Base-by-base conservation (phyloP, 2,797 vertebrate species). In the Sebastolobus alascanus region DNA sequence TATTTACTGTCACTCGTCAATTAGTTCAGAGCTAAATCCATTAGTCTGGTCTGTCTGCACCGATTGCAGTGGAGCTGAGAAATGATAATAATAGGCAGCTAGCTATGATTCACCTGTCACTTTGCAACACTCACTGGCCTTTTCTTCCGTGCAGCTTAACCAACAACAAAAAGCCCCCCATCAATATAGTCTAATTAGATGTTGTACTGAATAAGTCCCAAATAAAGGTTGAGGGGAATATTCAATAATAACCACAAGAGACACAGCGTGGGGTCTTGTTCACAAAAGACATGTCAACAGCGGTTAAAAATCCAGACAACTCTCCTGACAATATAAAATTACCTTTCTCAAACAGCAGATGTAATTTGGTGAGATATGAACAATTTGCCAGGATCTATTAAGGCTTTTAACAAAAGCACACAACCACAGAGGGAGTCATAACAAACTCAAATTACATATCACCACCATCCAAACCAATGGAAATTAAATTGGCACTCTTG, bases 71-170 rank as follows among this genome's bases (percentile, higher is more conserved):
- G 37, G 14, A 60, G 83, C 68, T 56, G 77, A 82, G 77, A 79
- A 73, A 80, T 76, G 87, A 82, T 52, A 74, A 64, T 60, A 25
- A 68, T 54, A 83, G 83, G 80, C 79, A 72, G 75, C 77, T 80
- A 8, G 82, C 82, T 76, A 74, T 85, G 87, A 91, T 87, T 89
- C 85, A 88, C 79, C 80, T 88, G 93, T 89, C 89, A 91, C 88
- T 90, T 86, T 74, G 64, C 64, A 86, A 88, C 85, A 90, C 77
- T 86, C 63, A 50, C 74, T 85, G 80, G 70, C 74, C 82, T 80
- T 90, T 87, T 78, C 79, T 74, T 79, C 66, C 73, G 78, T 74
- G 66, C 75, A 79, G 79, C 75, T 88, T 64, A 83, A 83, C 73
- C 82, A 77, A 65, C 55, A 79, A 91, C 75, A 87, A 87, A 82